These are phyloP conservation scores for Montipora capricornis DNA, from an alignment of 64 coral and sea anemone species.

Conservation along the genomic window DNA sequence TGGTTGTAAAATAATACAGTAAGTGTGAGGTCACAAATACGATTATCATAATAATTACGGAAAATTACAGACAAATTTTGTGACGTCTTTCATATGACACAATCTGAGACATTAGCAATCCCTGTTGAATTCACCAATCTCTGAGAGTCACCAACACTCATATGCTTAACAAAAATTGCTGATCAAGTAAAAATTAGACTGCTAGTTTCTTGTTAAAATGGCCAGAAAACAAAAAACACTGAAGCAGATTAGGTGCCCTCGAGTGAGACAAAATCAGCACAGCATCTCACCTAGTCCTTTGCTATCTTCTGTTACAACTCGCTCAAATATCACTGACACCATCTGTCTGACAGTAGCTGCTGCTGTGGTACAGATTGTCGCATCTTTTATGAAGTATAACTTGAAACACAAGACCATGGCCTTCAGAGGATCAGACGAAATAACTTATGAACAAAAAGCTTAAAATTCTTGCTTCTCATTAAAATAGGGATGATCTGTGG, in stretches of 20 bases:
- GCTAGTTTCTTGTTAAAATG: background rate
- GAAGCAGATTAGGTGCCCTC: background rate
- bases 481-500: background rate
- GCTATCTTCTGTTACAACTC: constrained; percentile 89
- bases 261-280: background rate
- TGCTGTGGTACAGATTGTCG: constrained; percentile 91
- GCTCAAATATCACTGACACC: constrained; percentile 98
- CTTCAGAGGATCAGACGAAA: constrained; percentile 25
- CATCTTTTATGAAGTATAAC: constrained; percentile 93
- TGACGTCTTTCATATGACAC: too few species aligned
- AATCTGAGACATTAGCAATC: too few species aligned
- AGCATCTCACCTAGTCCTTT: constrained; percentile 66
- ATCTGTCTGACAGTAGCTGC: constrained; percentile 97
- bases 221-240: background rate
- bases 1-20: too few species aligned
- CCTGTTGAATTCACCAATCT: too few species aligned
- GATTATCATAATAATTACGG: too few species aligned
- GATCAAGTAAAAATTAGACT: background rate
- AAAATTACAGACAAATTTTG: too few species aligned
- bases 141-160: too few species aligned
- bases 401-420: constrained; percentile 98
- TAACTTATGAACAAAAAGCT: too few species aligned
- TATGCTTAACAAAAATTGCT: too few species aligned
- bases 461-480: background rate
- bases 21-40: too few species aligned